A percentile compares a stretch with the other conserved stretches of the same genome.
Conservation (phyloP, 2,113 vertebrate genomes). For the Ifrita kowaldi region DNA sequence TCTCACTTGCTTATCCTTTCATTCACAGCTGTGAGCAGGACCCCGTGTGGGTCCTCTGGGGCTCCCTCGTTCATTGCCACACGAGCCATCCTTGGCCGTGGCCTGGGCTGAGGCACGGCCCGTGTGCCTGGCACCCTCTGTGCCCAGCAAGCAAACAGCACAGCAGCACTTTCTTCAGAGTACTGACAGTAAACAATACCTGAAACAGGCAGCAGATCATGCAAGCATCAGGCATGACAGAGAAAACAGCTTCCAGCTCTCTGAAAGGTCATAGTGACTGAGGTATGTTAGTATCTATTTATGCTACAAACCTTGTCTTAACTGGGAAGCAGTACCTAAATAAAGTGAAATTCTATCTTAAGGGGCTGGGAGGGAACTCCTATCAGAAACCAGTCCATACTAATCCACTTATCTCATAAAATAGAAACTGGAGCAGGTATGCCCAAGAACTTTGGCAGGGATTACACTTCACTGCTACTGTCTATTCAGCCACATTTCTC, state of each 20-base stretch:
- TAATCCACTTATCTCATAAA: not conserved
- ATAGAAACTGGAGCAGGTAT: not conserved
- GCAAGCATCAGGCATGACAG: rapidly evolving
- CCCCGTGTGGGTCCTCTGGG: rapidly evolving
- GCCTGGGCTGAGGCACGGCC: not conserved
- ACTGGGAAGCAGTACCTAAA: not conserved
- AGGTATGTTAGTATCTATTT: not conserved
- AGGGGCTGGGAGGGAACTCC: not conserved
- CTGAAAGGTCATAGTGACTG: not conserved
- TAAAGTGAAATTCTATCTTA: not conserved
- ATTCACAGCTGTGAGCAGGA: not conserved
- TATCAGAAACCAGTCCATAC: not conserved
- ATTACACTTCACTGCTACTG: not conserved
- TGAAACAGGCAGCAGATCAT: not conserved
- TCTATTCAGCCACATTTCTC: not conserved
- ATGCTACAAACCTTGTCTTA: not conserved
- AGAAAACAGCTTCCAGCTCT: not conserved
- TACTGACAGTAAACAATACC: not conserved
- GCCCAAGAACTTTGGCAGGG: not conserved
- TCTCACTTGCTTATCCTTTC: not conserved
- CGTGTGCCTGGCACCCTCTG: rapidly evolving
- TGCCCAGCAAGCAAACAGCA: not conserved
- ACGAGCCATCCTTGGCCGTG: rapidly evolving
- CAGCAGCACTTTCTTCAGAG: not conserved
- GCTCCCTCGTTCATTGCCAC: not conserved